Percentiles rank a stretch among this genome's conserved stretches.
phyloP scores from a whole-genome alignment of 2,888 invertebrate species.

The Tholera decimalis region DNA sequence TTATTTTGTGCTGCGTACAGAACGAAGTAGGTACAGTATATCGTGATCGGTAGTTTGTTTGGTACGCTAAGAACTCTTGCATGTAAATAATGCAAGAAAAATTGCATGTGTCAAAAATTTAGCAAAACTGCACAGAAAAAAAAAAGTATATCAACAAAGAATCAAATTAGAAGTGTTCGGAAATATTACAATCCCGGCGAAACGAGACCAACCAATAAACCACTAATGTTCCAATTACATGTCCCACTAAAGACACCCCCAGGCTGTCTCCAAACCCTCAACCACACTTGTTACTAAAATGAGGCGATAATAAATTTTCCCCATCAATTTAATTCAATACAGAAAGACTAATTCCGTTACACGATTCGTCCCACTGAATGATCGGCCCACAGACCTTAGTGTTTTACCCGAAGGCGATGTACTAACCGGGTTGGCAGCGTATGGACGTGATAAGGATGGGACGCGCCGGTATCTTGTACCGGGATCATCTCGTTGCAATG shows the following conservation, averaged over 20 bases:
- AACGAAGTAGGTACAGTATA: no score
- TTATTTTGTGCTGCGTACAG: neutral
- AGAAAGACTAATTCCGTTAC: constrained; percentile 62
- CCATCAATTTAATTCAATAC: constrained; percentile 63
- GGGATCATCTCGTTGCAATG: constrained; percentile 14
- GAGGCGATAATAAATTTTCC: constrained; percentile 52
- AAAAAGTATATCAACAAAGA: no score
- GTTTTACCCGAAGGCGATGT: constrained; percentile 57
- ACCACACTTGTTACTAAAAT: constrained; percentile 46
- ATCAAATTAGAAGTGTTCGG: neutral
- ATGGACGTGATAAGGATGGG: constrained; percentile 41
- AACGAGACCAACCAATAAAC: constrained; percentile 8
- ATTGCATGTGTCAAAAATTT: no score
- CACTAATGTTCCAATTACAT: constrained; percentile 24
- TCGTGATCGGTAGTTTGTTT: neutral
- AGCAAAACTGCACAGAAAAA: no score
- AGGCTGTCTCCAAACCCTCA: constrained; percentile 21
- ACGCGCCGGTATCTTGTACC: constrained; percentile 9
- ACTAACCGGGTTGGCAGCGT: constrained; percentile 63
- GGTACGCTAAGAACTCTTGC: neutral
- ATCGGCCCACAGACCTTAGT: constrained; percentile 68
- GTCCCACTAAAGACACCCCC: constrained; percentile 3
- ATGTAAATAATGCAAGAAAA: no score
- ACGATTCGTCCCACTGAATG: constrained; percentile 66
- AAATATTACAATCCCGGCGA: neutral